Base-by-base conservation (phyloP, 2,888 invertebrate species). In the Lottia gigantea region DNA sequence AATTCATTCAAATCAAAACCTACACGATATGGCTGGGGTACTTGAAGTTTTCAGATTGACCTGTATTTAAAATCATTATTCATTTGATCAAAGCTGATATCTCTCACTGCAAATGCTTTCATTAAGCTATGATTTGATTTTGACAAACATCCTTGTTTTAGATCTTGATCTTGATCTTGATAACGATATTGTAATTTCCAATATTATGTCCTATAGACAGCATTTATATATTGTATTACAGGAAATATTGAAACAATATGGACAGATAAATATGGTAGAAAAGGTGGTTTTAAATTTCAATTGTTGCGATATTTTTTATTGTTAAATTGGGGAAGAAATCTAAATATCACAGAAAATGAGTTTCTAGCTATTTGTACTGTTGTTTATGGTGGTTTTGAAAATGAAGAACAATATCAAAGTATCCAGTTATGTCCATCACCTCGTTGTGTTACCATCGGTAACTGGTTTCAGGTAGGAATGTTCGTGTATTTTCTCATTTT, bases 251-350 rank as follows among this genome's bases (percentile, higher is more conserved):
- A 75, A 19, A 74, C 69, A 14, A 78, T 82, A 66, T 86, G 80
- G 81, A 82, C 85, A 77, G 81, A 83, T 47, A 74, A 80, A 19
- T 87, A 86, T 73, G 87, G 87, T 1, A 67, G 84, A 7, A 82
- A 82, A 71, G 82, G 72, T 62, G 87, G 86, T 0, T 87, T 86
- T 74, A 75, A 78, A 14, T 79, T 80, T 40, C 83, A 83, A 66
- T 62, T 85, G 15, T 77, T 87, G 31, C 80, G 87, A 7, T 87
- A 86, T 72, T 86, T 87, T 76, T 80, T 87, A 14, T 66, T 80
- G 25, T 68, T 85, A 62, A 87, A 85, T 79, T 82, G 83, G 80
- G 77, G 78, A 0, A 71, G 70, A 46, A 84, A 85, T 74, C 80
- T 87, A 49, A 74, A 76, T 67, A 61, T 87, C 1, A 68, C 75